A percentile compares a stretch with the other conserved stretches of the same genome.
phyloP scores from a whole-genome alignment of 1,140 invertebrate species.

The Drosophila jambulina region DNA sequence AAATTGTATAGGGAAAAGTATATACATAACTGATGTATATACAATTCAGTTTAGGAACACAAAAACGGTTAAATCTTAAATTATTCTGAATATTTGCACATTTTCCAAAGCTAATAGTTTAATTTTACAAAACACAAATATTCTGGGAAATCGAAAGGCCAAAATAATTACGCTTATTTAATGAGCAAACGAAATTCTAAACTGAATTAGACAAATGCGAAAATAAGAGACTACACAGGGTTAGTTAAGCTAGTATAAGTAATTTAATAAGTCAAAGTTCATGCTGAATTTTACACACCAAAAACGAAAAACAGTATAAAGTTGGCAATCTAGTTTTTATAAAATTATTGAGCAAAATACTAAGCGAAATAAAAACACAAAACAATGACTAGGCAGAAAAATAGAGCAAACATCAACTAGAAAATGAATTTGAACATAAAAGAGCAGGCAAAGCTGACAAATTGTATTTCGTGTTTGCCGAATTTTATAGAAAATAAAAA shows the following conservation, averaged over 20 bases:
- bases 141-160: too few species aligned
- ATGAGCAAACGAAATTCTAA: background rate
- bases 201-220: background rate
- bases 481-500: background rate
- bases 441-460: background rate
- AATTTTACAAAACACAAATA: background rate
- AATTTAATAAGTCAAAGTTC: slow-evolving; percentile 1
- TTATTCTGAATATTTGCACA: background rate
- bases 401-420: too few species aligned
- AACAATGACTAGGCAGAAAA: background rate
- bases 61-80: background rate
- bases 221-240: background rate
- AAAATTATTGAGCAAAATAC: background rate
- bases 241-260: background rate
- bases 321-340: background rate
- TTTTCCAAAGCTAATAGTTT: background rate
- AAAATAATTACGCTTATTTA: background rate
- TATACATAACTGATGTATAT: too few species aligned
- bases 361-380: too few species aligned
- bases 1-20: background rate
- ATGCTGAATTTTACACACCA: background rate
- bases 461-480: too few species aligned
- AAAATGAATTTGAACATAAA: background rate
- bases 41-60: too few species aligned
- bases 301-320: background rate